Percentiles rank a stretch among this genome's conserved stretches.
Conservation (phyloP, 2,113 vertebrate genomes). For the Carassius auratus region DNA sequence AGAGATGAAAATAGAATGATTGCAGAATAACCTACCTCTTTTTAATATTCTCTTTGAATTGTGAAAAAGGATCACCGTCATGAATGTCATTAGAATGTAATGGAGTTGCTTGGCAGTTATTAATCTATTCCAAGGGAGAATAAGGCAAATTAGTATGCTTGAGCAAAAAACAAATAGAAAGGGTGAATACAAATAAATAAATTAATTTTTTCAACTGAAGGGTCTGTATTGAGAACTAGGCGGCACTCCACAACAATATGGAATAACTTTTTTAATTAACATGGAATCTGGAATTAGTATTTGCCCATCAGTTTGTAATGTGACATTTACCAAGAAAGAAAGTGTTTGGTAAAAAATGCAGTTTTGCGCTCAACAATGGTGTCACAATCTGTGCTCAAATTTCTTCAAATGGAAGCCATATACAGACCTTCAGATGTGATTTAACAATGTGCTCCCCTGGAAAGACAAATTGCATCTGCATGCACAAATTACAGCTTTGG, state of each 20-base stretch:
- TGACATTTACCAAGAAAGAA: not conserved
- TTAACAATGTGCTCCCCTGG: not conserved
- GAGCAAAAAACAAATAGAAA: constrained; percentile 21
- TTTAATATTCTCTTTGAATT: constrained; percentile 37
- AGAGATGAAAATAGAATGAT: constrained; percentile 16
- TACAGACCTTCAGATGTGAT: not conserved
- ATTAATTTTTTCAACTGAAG: not conserved
- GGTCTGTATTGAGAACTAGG: not conserved
- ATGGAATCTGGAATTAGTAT: not conserved
- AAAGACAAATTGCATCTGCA: not conserved
- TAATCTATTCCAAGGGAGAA: constrained; percentile 19
- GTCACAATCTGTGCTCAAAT: not conserved
- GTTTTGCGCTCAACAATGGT: not conserved
- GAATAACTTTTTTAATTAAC: not conserved
- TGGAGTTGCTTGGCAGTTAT: constrained; percentile 37
- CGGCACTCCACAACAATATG: not conserved
- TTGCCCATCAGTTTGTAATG: not conserved
- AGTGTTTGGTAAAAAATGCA: not conserved
- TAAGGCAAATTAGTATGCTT: constrained; percentile 43
- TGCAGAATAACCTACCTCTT: constrained; percentile 6
- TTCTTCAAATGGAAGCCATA: not conserved
- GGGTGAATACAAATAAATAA: not conserved
- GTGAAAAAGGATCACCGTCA: constrained; percentile 1
- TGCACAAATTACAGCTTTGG: not conserved
- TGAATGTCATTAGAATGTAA: constrained; percentile 41